These are phyloP conservation scores for Oscheius sp. DNA, from an alignment of 2,888 invertebrate genomes.

Conservation along the genomic window DNA sequence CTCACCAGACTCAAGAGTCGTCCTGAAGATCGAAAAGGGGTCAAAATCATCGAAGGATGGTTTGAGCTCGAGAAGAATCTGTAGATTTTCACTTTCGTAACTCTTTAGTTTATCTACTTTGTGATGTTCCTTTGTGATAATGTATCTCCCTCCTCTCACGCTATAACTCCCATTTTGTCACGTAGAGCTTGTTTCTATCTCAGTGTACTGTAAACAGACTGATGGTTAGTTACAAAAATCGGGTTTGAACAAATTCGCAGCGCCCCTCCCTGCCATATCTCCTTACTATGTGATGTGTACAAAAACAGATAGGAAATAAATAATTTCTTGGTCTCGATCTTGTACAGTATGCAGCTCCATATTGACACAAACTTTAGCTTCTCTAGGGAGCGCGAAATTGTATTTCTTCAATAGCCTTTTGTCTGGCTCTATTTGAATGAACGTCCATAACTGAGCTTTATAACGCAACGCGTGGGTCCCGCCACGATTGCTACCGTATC, in stretches of 20 bases:
- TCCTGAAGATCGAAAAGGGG: slow-evolving; percentile 51
- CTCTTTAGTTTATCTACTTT: background rate
- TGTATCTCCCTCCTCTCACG: background rate
- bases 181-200: too few species aligned
- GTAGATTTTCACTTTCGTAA: background rate
- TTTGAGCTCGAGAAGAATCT: slow-evolving; percentile 33
- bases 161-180: too few species aligned
- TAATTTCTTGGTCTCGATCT: background rate
- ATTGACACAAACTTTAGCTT: background rate
- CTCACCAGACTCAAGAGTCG: slow-evolving; percentile 60
- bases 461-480: too few species aligned
- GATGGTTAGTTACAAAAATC: too few species aligned
- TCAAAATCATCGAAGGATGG: slow-evolving; percentile 60
- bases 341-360: background rate
- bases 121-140: slow-evolving; percentile 13
- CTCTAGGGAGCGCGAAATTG: too few species aligned
- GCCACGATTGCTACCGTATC: too few species aligned
- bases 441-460: too few species aligned
- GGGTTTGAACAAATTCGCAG: background rate
- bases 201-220: too few species aligned
- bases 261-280: background rate
- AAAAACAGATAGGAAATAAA: background rate
- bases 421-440: too few species aligned
- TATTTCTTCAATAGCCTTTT: too few species aligned
- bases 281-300: background rate